Evolutionary conservation across 1,140 invertebrate genomes (phyloP), one percentile per base, ranked within the genome.

Genomic region (Sinella curviseta): DNA sequence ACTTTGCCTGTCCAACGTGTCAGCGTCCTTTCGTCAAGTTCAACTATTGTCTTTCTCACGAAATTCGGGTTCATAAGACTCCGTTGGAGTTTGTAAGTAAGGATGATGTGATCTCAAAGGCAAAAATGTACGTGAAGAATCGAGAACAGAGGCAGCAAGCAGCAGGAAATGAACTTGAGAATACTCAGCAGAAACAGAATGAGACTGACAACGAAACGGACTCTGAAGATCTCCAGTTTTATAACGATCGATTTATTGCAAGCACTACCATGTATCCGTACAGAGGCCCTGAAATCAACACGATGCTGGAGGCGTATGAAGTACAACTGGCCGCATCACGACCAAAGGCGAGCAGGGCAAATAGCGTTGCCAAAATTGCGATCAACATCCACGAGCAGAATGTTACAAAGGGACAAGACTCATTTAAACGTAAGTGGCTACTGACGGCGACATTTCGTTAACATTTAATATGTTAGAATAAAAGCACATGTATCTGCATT

Each of bases 221-320:
- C 24, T 17, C 2, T 28, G 70, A 74, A 34, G 70, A 74, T 74
- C 31, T 26, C 31, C 12, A 33, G 34, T 74, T 74, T 74, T 74
- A 74, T 36, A 17, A 31, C 16, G 24, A 74, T 24, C 24, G 12
- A 16, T 12, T 20, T 34, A 8, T 31, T 14, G 1, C 1, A 8
- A 74, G 70, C 31, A 74, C 70, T 16, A 20, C 70, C 3, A 12
- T 74, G 24, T 74, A 74, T 74, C 16, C 3, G 30, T 74, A 74
- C 26, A 3, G 70, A 26, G 30, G 57, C 3, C 57, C 57, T 17
- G 4, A 3, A 14, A n/a, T 60, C 24, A 26, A 60, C 24, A 60
- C 12, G 8, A 60, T 17, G 12, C 24, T 60, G 57, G 57, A 60
- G 24, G 24, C 24, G 14, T 60, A 60, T 26, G 57, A 60, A 26